phyloP scores from a whole-genome alignment of 2,113 vertebrate genomes.

The Pedetes capensis region DNA sequence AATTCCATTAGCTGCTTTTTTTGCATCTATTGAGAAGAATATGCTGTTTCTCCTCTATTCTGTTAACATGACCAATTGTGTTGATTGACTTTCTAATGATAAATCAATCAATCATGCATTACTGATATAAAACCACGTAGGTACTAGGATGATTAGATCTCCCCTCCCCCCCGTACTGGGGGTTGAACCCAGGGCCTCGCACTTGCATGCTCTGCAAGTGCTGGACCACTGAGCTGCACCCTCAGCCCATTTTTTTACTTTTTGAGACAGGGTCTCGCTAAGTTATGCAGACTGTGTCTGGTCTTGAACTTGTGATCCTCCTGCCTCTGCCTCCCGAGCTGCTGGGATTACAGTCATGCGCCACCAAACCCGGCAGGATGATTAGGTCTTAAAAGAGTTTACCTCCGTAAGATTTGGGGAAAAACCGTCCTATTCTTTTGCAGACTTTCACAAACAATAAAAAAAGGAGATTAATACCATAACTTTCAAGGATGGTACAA shows the following conservation, averaged over 20 bases:
- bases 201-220: too few species aligned
- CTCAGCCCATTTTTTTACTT: too few species aligned
- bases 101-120: background rate
- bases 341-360: too few species aligned
- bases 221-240: too few species aligned
- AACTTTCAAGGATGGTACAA: background rate
- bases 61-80: background rate
- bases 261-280: too few species aligned
- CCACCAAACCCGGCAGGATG: too few species aligned
- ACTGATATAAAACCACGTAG: background rate
- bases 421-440: background rate
- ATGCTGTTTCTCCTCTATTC: background rate
- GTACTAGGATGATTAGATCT: background rate
- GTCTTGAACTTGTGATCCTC: too few species aligned
- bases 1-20: slow-evolving; percentile 2
- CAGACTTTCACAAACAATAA: background rate
- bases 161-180: too few species aligned
- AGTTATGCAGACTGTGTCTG: too few species aligned
- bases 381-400: background rate
- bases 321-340: too few species aligned
- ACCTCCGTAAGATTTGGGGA: background rate
- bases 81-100: background rate
- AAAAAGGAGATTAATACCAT: background rate
- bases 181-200: too few species aligned
- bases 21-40: background rate